These are phyloP conservation scores for Drosophila longiperda DNA, from an alignment of 2,888 invertebrate genomes.

Conservation along the genomic window DNA sequence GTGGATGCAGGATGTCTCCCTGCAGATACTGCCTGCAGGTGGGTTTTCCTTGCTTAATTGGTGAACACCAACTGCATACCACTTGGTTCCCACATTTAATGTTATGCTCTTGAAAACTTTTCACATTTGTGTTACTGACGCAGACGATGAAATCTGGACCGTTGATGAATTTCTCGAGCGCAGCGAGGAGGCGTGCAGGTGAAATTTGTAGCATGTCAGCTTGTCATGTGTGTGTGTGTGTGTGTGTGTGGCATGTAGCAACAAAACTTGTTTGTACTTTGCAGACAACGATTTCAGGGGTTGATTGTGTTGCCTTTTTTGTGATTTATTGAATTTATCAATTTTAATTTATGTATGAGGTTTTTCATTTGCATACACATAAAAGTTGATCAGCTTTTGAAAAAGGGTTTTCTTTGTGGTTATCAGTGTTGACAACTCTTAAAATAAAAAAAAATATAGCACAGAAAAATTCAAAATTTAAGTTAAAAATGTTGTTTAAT, in stretches of 20 bases:
- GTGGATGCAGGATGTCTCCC: constrained; percentile 93
- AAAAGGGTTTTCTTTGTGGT: neutral
- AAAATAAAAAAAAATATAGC: neutral
- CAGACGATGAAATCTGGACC: constrained; percentile 93
- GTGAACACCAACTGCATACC: constrained; percentile 12
- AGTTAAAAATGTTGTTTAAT: neutral
- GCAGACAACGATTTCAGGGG: neutral
- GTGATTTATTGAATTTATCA: constrained; percentile 73
- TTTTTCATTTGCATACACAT: constrained; percentile 48
- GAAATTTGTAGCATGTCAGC: constrained; percentile 59
- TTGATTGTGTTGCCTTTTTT: constrained; percentile 41
- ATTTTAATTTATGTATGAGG: constrained; percentile 57
- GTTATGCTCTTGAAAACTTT: constrained; percentile 67
- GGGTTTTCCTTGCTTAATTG: constrained; percentile 38
- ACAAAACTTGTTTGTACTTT: constrained; percentile 65
- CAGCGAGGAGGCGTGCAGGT: constrained; percentile 92
- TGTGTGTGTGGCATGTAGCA: constrained; percentile 47
- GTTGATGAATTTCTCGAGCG: constrained; percentile 94
- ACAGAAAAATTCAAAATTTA: neutral
- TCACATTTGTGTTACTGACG: constrained; percentile 64
- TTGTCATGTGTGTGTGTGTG: constrained; percentile 28
- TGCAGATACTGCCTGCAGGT: constrained; percentile 91
- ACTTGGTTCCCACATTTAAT: constrained; percentile 33
- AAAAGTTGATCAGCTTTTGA: constrained; percentile 19
- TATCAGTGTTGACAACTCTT: neutral